Evolutionary conservation across 2,888 invertebrate genomes (phyloP).

Genomic region (Hyppa rectilinea): DNA sequence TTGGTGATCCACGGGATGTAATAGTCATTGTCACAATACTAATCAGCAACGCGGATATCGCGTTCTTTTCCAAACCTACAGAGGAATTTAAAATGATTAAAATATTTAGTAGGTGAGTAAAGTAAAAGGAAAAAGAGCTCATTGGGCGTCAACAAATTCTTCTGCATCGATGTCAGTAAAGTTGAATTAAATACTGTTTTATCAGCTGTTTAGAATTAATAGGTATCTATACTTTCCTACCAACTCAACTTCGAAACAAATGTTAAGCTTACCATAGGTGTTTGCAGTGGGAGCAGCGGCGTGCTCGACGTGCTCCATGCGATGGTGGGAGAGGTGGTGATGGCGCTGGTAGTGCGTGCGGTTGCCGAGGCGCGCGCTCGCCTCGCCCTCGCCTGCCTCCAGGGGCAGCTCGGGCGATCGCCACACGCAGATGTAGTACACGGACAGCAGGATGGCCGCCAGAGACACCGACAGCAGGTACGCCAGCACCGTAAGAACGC

Average conservation of each 20-base stretch:
- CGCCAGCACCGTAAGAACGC: slow-evolving; percentile 94
- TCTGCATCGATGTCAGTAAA: too few relatives aligned
- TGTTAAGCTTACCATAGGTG: too few relatives aligned
- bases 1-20: background rate
- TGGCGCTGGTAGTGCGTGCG: slow-evolving; percentile 45
- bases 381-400: slow-evolving; percentile 57
- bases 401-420: slow-evolving; percentile 91
- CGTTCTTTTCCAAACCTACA: too few relatives aligned
- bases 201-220: background rate
- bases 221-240: background rate
- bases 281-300: too few relatives aligned
- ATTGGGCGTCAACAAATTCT: too few relatives aligned
- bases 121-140: too few relatives aligned
- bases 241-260: background rate
- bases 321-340: slow-evolving; percentile 29
- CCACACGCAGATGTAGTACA: slow-evolving; percentile 96
- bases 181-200: background rate
- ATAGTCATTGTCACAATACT: background rate
- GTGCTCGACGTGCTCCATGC: background rate
- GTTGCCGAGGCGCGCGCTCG: slow-evolving; percentile 68
- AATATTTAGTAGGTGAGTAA: background rate
- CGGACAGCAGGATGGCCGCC: slow-evolving; percentile 95
- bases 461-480: slow-evolving; percentile 96
- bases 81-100: background rate
- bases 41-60: too few relatives aligned